Conservation (phyloP, 2,797 vertebrate species). For the Leuciscus waleckii region DNA sequence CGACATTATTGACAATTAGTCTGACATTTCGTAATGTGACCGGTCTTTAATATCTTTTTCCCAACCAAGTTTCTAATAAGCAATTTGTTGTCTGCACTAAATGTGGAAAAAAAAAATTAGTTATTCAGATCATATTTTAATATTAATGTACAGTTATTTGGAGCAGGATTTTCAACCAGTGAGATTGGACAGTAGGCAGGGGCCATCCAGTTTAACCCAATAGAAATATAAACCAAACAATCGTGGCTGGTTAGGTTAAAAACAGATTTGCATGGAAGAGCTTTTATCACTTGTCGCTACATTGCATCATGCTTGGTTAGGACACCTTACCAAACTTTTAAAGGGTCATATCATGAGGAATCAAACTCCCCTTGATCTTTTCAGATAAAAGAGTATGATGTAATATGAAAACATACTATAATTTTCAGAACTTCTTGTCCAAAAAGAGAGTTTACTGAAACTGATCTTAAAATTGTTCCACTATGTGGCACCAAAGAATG, state of each 20-base stretch:
- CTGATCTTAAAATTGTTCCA: background rate
- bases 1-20: background rate
- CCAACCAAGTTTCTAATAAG: background rate
- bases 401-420: conserved; percentile 9
- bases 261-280: background rate
- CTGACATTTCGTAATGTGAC: background rate
- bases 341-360: conserved; percentile 22
- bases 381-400: conserved; percentile 30
- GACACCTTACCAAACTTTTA: conserved; percentile 19
- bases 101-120: background rate
- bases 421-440: background rate
- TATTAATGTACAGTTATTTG: background rate
- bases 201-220: conserved; percentile 3
- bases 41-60: background rate
- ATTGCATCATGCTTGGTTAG: conserved; percentile 36
- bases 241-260: background rate
- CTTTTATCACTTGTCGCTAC: conserved; percentile 14
- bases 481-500: background rate
- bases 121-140: background rate
- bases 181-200: background rate
- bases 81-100: too few relatives aligned
- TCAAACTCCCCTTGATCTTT: conserved; percentile 30
- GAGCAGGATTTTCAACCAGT: background rate
- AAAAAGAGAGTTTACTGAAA: conserved; percentile 8
- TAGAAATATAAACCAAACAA: conserved; percentile 13